Percentiles rank a stretch among this genome's conserved stretches.
phyloP scores from a whole-genome alignment of 1,140 invertebrate genomes.

The Cotesia vestalis region DNA sequence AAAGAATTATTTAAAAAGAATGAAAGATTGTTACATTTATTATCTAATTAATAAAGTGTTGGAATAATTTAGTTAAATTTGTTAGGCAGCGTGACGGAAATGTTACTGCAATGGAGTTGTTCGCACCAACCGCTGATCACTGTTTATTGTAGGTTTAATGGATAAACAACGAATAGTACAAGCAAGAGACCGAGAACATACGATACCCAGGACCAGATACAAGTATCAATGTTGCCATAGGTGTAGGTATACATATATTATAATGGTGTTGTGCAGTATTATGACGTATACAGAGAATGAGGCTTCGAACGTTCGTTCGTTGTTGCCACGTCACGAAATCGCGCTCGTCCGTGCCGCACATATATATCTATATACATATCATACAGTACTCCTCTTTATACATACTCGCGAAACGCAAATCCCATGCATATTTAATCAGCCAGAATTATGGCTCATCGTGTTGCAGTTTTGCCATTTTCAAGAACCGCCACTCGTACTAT shows the following conservation, averaged over 20 bases:
- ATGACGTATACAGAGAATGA: no score
- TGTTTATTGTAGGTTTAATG: conserved; percentile 57
- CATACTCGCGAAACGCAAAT: conserved; percentile 44
- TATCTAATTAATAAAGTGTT: neutral
- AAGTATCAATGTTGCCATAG: neutral
- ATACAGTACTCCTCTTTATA: conserved; percentile 15
- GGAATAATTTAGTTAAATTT: conserved; percentile 7
- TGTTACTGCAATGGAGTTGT: conserved; percentile 43
- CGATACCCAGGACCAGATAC: neutral
- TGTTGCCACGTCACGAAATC: conserved; percentile 49
- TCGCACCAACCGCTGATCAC: conserved; percentile 42
- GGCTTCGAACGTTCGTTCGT: no score
- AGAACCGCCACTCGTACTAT: neutral
- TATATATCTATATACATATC: neutral
- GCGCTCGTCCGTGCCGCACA: conserved; percentile 38
- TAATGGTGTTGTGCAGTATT: conserved; percentile 28
- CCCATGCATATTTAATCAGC: conserved; percentile 60
- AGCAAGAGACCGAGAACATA: conserved; percentile 19
- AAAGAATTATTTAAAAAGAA: no score
- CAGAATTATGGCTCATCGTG: conserved; percentile 59
- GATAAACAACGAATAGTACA: conserved; percentile 50
- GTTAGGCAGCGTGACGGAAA: conserved; percentile 22
- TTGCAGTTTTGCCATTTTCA: conserved; percentile 50
- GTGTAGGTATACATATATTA: neutral
- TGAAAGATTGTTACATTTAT: no score